phyloP scores from a whole-genome alignment of 2,888 invertebrate species.

The Nyleta sp. region DNA sequence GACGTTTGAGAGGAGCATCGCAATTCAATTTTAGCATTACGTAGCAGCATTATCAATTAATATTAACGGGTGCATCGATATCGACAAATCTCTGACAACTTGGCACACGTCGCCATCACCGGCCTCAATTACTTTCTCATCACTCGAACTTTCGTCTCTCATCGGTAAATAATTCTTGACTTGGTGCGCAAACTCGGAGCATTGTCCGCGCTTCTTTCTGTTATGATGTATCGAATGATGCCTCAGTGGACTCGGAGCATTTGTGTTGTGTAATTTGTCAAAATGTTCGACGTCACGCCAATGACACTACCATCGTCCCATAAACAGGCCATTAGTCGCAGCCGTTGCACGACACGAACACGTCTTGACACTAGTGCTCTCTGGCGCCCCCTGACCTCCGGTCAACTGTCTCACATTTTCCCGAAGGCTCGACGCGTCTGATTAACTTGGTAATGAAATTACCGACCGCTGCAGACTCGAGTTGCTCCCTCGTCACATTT shows the following conservation, averaged over 20 bases:
- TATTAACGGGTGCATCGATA: conserved; percentile 19
- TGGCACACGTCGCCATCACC: too few species aligned
- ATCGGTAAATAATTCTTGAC: conserved; percentile 44
- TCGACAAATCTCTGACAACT: conserved; percentile 37
- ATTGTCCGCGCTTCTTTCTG: conserved; percentile 19
- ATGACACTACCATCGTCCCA: conserved; percentile 60
- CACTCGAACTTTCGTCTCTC: conserved; percentile 37
- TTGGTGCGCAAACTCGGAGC: too few species aligned
- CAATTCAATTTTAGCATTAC: conserved; percentile 36
- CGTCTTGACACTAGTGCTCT: conserved; percentile 71
- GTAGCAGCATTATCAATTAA: conserved; percentile 30
- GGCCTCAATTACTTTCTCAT: conserved; percentile 42
- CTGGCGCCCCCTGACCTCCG: conserved; percentile 57
- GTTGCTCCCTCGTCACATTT: conserved; percentile 39
- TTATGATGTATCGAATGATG: conserved; percentile 35
- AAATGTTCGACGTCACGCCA: conserved; percentile 62
- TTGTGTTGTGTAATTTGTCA: conserved; percentile 58
- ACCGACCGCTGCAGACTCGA: conserved; percentile 53
- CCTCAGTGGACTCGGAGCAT: conserved; percentile 19
- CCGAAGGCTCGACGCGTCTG: conserved; percentile 69
- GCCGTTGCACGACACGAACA: conserved; percentile 75
- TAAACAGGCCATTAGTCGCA: conserved; percentile 75
- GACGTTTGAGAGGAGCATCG: too few species aligned
- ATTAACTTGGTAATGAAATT: conserved; percentile 76
- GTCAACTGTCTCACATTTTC: conserved; percentile 66